A percentile compares a stretch with the other conserved stretches of the same genome.
Conservation (phyloP, 53 echinoderm and acorn worm species). For the Echinarachnius parma region DNA sequence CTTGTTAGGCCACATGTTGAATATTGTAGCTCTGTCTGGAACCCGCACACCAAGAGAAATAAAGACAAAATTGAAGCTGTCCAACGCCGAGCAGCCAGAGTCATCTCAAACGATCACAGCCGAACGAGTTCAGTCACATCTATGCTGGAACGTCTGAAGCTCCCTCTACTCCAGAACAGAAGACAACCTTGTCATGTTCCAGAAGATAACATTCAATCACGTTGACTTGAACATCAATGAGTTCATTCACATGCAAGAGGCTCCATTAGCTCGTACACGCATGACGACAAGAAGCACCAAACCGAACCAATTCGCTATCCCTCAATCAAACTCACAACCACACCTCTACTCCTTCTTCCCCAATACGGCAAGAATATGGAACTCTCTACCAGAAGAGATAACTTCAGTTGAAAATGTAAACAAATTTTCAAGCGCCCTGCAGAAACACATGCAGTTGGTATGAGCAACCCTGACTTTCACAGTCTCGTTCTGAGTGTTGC, state of each 20-base stretch:
- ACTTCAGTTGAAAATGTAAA: no score
- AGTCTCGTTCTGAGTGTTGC: no score
- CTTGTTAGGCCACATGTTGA: slow-evolving; percentile 24
- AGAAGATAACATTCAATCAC: slow-evolving; percentile 12
- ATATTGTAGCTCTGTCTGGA: slow-evolving; percentile 28
- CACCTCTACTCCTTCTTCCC: slow-evolving; percentile 11
- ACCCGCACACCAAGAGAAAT: slow-evolving; percentile 25
- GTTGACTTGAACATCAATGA: slow-evolving; percentile 13
- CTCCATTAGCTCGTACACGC: neutral
- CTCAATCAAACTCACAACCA: neutral
- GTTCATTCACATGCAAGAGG: neutral
- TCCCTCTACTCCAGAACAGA: slow-evolving; percentile 10
- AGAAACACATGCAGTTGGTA: no score
- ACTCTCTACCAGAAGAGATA: neutral
- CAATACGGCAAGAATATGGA: neutral
- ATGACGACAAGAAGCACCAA: slow-evolving; percentile 11
- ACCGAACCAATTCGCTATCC: neutral
- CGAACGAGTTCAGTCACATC: slow-evolving; percentile 42
- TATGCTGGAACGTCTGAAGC: no score
- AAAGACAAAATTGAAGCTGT: slow-evolving; percentile 24
- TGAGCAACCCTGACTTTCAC: no score
- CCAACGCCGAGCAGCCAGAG: slow-evolving; percentile 36
- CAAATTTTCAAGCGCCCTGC: no score
- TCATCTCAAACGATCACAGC: slow-evolving; percentile 25
- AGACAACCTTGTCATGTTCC: slow-evolving; percentile 14